Percentiles rank a stretch among this genome's conserved stretches.
Evolutionary conservation across 1,140 invertebrate genomes (phyloP).

Genomic region (Tetramorium simillimum): DNA sequence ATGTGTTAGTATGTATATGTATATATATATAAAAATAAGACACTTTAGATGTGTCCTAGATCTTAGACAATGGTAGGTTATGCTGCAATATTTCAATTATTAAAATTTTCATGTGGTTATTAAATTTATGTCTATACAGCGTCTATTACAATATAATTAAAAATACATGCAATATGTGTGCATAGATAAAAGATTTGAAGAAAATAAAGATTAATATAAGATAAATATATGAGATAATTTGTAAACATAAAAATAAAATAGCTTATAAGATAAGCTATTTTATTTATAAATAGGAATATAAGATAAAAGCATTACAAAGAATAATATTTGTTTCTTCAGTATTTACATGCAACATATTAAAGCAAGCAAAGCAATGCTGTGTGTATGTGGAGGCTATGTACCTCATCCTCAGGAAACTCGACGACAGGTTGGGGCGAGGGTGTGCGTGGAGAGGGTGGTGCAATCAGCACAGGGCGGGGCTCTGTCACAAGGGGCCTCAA

Average conservation of each 20-base stretch:
- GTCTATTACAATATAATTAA: conserved; percentile 14
- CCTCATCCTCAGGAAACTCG: conserved; percentile 93
- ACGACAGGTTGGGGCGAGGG: conserved; percentile 91
- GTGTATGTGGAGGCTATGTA: conserved; percentile 82
- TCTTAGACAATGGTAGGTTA: conserved; percentile 22
- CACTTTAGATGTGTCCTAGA: background rate
- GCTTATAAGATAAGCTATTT: background rate
- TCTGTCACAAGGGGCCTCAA: conserved; percentile 84
- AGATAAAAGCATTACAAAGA: conserved; percentile 3
- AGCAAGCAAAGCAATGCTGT: conserved; percentile 74
- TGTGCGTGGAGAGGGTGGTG: conserved; percentile 88
- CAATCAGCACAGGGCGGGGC: conserved; percentile 84
- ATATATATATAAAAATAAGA: conserved; percentile 2
- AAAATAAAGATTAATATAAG: background rate
- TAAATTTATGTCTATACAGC: conserved; percentile 4
- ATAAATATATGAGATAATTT: conserved; percentile 1
- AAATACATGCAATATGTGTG: conserved; percentile 10
- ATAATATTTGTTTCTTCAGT: background rate
- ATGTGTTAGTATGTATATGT: conserved; percentile 7
- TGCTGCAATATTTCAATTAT: conserved; percentile 39
- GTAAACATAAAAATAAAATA: conserved; percentile 24
- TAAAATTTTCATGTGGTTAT: conserved; percentile 2
- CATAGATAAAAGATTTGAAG: background rate
- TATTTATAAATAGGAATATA: background rate
- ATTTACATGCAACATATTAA: conserved; percentile 38